Percentiles rank a stretch among this genome's conserved stretches.
Evolutionary conservation across 1,140 invertebrate species (phyloP).

Genomic region (Elysia chlorotica): DNA sequence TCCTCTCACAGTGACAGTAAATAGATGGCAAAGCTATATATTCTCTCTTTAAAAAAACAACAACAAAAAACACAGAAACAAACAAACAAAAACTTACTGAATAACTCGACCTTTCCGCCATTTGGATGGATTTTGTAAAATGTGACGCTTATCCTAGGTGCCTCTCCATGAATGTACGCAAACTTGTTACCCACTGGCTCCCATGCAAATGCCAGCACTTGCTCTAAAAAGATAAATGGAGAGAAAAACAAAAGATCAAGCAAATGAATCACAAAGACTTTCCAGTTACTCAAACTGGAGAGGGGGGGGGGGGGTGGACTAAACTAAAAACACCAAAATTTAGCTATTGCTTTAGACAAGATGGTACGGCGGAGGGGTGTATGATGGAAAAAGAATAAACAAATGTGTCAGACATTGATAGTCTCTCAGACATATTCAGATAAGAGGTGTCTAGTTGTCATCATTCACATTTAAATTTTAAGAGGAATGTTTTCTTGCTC

Average conservation of each 20-base stretch:
- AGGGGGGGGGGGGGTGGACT: neutral
- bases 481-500: no score
- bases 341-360: no score
- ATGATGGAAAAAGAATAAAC: no score
- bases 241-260: slow-evolving; percentile 17
- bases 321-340: neutral
- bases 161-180: slow-evolving; percentile 93
- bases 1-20: no score
- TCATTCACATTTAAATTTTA: neutral
- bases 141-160: slow-evolving; percentile 84
- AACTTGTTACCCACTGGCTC: slow-evolving; percentile 96
- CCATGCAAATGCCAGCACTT: slow-evolving; percentile 96
- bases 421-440: neutral
- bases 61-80: neutral
- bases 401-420: no score
- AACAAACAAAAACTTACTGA: slow-evolving; percentile 66
- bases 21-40: no score
- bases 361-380: no score
- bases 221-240: slow-evolving; percentile 59
- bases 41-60: no score
- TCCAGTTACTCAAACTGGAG: neutral
- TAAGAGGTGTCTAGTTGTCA: neutral
- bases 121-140: slow-evolving; percentile 91
- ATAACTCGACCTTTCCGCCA: slow-evolving; percentile 83
- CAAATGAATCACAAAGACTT: neutral